A percentile compares a stretch with the other conserved stretches of the same genome.
Conservation (phyloP, 2,113 vertebrate species). For the Mobula hypostoma region DNA sequence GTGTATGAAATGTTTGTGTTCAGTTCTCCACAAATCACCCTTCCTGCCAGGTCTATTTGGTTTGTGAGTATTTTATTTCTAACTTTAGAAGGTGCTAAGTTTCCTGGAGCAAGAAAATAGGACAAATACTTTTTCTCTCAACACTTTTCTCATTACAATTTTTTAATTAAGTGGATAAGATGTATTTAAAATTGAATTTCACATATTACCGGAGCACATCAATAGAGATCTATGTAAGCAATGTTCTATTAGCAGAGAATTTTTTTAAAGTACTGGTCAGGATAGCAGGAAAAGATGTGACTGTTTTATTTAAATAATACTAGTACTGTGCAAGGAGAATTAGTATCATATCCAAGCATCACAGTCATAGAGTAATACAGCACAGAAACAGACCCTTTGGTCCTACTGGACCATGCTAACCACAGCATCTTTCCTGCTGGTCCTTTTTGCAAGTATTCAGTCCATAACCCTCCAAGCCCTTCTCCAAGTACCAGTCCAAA, state of each 20-base stretch:
- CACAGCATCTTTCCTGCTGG: too few species aligned
- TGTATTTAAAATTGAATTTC: neutral
- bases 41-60: neutral
- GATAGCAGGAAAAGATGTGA: neutral
- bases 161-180: neutral
- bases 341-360: too few species aligned
- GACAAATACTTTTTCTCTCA: neutral
- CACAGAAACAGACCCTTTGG: too few species aligned
- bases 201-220: neutral
- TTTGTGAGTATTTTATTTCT: neutral
- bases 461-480: too few species aligned
- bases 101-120: neutral
- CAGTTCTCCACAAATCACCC: neutral
- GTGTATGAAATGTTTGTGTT: neutral
- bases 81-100: neutral
- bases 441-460: too few species aligned
- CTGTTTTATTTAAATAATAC: neutral
- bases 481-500: too few species aligned
- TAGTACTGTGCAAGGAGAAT: too few species aligned
- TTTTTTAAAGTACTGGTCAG: neutral
- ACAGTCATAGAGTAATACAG: too few species aligned
- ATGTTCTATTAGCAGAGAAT: neutral
- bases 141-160: neutral
- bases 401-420: too few species aligned
- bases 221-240: too few species aligned